Conservation (phyloP, 2,113 vertebrate genomes). For the Oncorhynchus nerka region DNA sequence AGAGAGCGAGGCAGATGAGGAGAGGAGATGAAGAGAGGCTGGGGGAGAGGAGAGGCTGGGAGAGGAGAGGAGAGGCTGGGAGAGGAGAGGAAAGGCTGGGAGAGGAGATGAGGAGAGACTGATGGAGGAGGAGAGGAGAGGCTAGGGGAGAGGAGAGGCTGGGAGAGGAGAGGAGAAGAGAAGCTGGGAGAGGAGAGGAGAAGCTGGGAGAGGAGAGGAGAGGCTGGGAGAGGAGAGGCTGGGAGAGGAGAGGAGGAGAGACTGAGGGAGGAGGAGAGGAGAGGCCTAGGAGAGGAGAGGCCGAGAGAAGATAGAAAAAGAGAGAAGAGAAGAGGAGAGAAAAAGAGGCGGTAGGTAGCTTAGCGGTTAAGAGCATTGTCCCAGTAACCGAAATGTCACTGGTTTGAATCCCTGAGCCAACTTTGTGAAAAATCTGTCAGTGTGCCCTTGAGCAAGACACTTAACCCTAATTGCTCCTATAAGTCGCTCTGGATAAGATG, state of each 20-base stretch:
- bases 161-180: too few species aligned
- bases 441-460: too few species aligned
- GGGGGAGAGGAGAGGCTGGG: slow-evolving; percentile 2
- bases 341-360: too few species aligned
- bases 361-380: too few species aligned
- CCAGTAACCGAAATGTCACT: too few species aligned
- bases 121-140: too few species aligned
- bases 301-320: slow-evolving; percentile 48
- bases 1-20: slow-evolving; percentile 42
- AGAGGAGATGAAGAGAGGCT: background rate
- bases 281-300: slow-evolving; percentile 55
- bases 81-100: slow-evolving; percentile 60
- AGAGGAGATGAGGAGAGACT: slow-evolving; percentile 7
- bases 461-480: background rate
- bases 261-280: background rate
- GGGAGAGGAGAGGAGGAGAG: slow-evolving; percentile 12
- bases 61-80: slow-evolving; percentile 22
- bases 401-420: too few species aligned
- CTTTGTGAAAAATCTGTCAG: too few species aligned
- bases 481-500: slow-evolving; percentile 2
- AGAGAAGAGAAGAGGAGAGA: background rate
- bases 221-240: too few species aligned
- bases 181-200: too few species aligned
- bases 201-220: too few species aligned
- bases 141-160: too few species aligned